A percentile compares a stretch with the other conserved stretches of the same genome.
These are phyloP conservation scores for Siniperca knerii DNA, from an alignment of 2,113 vertebrate genomes.

Conservation along the genomic window DNA sequence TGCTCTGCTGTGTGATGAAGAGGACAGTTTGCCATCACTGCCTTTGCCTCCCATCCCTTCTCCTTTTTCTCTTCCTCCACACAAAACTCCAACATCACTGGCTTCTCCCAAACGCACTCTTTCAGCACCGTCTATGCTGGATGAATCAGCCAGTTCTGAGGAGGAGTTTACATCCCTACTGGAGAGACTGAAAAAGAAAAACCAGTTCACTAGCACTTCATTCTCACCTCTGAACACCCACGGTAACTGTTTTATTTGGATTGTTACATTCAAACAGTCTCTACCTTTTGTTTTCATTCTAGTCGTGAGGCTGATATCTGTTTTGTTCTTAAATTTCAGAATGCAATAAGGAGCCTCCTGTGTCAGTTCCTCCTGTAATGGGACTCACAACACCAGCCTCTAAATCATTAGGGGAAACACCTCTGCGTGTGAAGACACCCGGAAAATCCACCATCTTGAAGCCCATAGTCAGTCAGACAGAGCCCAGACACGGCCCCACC, in stretches of 20 bases:
- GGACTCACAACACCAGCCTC: neutral
- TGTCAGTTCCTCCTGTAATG: constrained; percentile 52
- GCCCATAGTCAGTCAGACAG: constrained; percentile 75
- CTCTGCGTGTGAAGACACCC: constrained; percentile 58
- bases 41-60: constrained; percentile 13
- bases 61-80: constrained; percentile 6
- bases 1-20: neutral
- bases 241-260: constrained; percentile 40
- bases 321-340: constrained; percentile 50
- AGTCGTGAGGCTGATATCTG: neutral
- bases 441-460: constrained; percentile 56
- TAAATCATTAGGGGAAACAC: constrained; percentile 17
- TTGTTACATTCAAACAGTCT: neutral
- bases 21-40: neutral
- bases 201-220: constrained; percentile 34
- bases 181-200: constrained; percentile 84
- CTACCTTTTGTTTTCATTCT: neutral
- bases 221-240: constrained; percentile 28
- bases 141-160: constrained; percentile 82
- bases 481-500: constrained; percentile 67
- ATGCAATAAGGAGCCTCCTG: constrained; percentile 45
- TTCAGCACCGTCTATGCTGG: constrained; percentile 55
- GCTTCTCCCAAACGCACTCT: constrained; percentile 49
- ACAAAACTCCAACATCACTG: neutral
- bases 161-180: constrained; percentile 88